A percentile compares a stretch with the other conserved stretches of the same genome.
Conservation (phyloP, 2,888 invertebrate genomes). For the Hypselothyrea guttata region DNA sequence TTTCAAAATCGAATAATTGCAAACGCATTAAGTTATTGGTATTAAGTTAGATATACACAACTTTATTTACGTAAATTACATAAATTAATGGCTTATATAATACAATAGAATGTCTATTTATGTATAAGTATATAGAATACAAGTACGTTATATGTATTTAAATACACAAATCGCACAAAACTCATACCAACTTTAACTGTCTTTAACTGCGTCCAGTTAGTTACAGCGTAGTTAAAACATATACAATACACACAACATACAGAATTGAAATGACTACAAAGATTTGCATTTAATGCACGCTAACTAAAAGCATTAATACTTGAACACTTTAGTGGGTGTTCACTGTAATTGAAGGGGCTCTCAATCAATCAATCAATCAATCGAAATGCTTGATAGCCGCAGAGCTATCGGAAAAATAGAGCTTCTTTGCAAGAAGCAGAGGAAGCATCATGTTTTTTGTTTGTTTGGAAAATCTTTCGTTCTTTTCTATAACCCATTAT, state of each 20-base stretch:
- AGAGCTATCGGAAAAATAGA: slow-evolving; percentile 8
- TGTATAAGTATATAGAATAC: slow-evolving; percentile 40
- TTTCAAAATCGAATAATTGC: slow-evolving; percentile 43
- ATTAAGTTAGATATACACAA: slow-evolving; percentile 69
- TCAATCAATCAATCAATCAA: not conserved
- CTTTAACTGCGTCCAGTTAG: slow-evolving; percentile 12
- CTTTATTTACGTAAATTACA: slow-evolving; percentile 70
- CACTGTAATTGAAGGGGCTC: slow-evolving; percentile 27
- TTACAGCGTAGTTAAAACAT: slow-evolving; percentile 17
- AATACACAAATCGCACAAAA: slow-evolving; percentile 68
- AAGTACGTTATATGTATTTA: slow-evolving; percentile 53
- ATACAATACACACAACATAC: slow-evolving; percentile 42
- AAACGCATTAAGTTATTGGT: slow-evolving; percentile 10
- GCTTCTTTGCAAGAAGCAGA: slow-evolving; percentile 40
- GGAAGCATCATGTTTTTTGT: slow-evolving; percentile 54
- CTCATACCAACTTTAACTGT: slow-evolving; percentile 14
- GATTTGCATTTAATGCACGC: slow-evolving; percentile 76
- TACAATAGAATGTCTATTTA: slow-evolving; percentile 43
- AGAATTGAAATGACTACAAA: slow-evolving; percentile 66
- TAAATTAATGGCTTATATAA: slow-evolving; percentile 70
- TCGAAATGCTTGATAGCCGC: slow-evolving; percentile 8
- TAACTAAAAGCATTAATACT: slow-evolving; percentile 67
- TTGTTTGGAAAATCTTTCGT: slow-evolving; percentile 19
- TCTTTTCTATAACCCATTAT: slow-evolving; percentile 2
- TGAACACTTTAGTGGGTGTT: slow-evolving; percentile 34